Conservation (phyloP, 2,797 vertebrate genomes). For the Muscicapa comitata region DNA sequence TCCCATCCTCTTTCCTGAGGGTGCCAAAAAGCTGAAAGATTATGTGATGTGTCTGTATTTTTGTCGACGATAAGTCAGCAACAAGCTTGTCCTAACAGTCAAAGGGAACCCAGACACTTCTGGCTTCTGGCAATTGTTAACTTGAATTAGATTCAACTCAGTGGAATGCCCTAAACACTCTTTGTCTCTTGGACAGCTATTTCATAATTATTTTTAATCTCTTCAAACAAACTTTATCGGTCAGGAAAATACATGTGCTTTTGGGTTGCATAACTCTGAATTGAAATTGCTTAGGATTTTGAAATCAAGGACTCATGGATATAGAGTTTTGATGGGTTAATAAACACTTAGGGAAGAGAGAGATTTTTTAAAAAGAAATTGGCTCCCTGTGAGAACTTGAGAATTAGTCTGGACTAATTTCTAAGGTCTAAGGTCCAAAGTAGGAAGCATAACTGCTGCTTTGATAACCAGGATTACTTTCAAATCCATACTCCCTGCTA, state of each 20-base stretch:
- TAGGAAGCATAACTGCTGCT: not conserved
- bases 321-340: not conserved
- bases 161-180: not conserved
- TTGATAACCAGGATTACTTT: not conserved
- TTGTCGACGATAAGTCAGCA: not conserved
- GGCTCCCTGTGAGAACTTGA: not conserved
- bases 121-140: not conserved
- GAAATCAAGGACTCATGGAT: not conserved
- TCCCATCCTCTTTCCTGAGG: not conserved
- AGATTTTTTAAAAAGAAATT: not conserved
- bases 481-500: not conserved
- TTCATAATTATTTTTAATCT: constrained; percentile 18
- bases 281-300: not conserved
- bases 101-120: not conserved
- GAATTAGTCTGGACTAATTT: not conserved
- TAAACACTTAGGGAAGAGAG: not conserved
- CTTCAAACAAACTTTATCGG: not conserved
- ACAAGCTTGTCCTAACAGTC: not conserved
- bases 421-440: not conserved
- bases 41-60: not conserved
- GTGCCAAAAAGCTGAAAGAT: not conserved
- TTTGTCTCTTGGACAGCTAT: not conserved
- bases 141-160: constrained; percentile 6
- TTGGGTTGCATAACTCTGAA: not conserved
- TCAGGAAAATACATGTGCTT: not conserved